A percentile compares a stretch with the other conserved stretches of the same genome.
Evolutionary conservation across 2,797 vertebrate genomes (phyloP).

Genomic region (Sebastes alutus): DNA sequence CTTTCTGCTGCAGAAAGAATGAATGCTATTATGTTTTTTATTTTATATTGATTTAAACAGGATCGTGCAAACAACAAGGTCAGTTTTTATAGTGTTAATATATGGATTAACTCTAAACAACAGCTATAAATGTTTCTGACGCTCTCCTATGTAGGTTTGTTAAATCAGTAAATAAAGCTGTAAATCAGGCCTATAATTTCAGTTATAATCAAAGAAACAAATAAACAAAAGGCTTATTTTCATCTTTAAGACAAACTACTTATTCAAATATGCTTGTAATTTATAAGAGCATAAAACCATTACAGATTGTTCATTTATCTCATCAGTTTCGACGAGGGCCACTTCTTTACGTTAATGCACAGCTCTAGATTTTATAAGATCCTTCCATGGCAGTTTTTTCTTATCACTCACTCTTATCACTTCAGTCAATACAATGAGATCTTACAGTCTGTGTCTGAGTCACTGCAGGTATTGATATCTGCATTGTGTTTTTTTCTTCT

Average conservation of each 20-base stretch:
- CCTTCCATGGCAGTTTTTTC: background rate
- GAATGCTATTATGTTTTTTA: too few species aligned
- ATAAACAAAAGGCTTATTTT: background rate
- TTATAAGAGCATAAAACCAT: background rate
- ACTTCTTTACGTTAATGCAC: background rate
- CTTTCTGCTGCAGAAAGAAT: too few species aligned
- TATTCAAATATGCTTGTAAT: background rate
- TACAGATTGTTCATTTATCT: background rate
- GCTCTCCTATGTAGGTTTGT: background rate
- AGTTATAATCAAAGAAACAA: background rate
- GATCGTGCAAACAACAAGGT: too few species aligned
- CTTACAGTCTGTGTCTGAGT: slow-evolving; percentile 6
- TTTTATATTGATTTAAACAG: too few species aligned
- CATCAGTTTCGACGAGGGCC: background rate
- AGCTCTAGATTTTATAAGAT: background rate
- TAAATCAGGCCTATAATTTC: background rate
- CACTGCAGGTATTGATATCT: slow-evolving; percentile 15
- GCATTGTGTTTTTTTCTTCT: background rate
- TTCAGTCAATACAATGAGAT: background rate
- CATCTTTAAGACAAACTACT: background rate
- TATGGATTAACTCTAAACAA: background rate
- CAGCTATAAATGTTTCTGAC: background rate
- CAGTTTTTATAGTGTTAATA: too few species aligned
- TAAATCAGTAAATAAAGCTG: background rate
- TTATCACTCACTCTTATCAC: slow-evolving; percentile 1